Conservation (phyloP, 2,113 vertebrate species). For the Peucedramus taeniatus region DNA sequence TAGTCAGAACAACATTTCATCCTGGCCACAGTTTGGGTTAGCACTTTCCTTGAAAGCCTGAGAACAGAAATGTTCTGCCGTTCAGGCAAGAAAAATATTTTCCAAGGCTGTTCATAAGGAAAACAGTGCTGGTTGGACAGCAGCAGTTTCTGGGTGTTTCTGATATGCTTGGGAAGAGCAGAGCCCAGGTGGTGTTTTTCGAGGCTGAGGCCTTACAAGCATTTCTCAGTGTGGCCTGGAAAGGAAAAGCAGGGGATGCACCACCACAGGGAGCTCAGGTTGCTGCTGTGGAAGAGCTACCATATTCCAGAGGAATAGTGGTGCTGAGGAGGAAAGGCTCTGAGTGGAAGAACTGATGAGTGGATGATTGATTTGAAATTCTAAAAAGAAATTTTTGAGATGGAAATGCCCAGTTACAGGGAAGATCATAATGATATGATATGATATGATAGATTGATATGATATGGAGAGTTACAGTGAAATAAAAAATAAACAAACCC, state of each 20-base stretch:
- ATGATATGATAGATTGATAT: too few species aligned
- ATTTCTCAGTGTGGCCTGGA: background rate
- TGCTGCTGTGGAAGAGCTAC: background rate
- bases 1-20: fast-evolving
- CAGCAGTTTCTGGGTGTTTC: background rate
- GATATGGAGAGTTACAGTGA: background rate
- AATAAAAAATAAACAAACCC: background rate
- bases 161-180: background rate
- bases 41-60: background rate
- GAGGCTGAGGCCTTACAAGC: background rate
- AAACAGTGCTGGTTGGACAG: background rate
- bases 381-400: background rate
- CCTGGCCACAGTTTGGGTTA: background rate
- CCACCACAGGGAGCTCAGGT: background rate
- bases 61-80: background rate
- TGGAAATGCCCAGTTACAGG: background rate
- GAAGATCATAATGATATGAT: background rate
- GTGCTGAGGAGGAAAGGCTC: background rate
- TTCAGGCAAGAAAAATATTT: background rate
- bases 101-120: background rate
- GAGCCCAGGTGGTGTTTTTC: background rate
- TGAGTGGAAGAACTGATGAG: background rate
- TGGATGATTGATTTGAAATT: background rate
- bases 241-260: background rate
- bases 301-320: background rate